Percentiles rank a stretch among this genome's conserved stretches.
Conservation (phyloP, 2,888 invertebrate genomes). For the Drosophila peninsularis region DNA sequence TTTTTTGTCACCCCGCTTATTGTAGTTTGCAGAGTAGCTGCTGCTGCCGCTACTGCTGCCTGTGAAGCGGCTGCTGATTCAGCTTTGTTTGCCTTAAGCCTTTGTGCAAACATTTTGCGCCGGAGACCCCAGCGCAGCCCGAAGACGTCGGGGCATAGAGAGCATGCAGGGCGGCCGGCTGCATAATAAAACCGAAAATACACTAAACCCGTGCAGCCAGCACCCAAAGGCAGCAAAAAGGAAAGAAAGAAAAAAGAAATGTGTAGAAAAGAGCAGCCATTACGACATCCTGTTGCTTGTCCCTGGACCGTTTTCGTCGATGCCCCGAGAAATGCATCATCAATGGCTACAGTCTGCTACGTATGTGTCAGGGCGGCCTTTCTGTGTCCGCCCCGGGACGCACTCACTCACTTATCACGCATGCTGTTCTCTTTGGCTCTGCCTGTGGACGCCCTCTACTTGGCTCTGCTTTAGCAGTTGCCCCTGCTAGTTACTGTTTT, state of each 20-base stretch:
- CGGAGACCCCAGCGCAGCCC: slow-evolving; percentile 54
- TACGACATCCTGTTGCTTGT: slow-evolving; percentile 29
- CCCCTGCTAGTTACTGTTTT: slow-evolving; percentile 11
- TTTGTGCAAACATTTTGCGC: slow-evolving; percentile 82
- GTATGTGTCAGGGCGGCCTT: not conserved
- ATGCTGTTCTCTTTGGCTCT: slow-evolving; percentile 33
- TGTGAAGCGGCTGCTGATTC: slow-evolving; percentile 70
- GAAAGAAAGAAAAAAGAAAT: not conserved
- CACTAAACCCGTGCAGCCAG: slow-evolving; percentile 45
- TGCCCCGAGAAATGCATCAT: slow-evolving; percentile 77
- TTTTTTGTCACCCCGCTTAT: slow-evolving; percentile 60
- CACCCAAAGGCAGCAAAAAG: slow-evolving; percentile 1
- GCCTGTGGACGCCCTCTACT: slow-evolving; percentile 2
- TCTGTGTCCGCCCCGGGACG: slow-evolving; percentile 16
- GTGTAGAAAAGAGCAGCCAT: slow-evolving; percentile 44
- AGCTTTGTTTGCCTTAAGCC: slow-evolving; percentile 82
- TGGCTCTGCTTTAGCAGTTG: slow-evolving; percentile 15
- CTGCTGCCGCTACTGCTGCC: slow-evolving; percentile 42
- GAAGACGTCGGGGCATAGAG: slow-evolving; percentile 34
- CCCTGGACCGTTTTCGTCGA: slow-evolving; percentile 40
- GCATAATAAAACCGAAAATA: slow-evolving; percentile 65
- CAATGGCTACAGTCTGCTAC: slow-evolving; percentile 52
- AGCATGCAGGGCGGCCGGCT: slow-evolving; percentile 41
- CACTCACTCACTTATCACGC: slow-evolving; percentile 49
- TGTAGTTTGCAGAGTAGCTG: slow-evolving; percentile 73